Evolutionary conservation across 2,888 invertebrate species (phyloP), one percentile per base, ranked within the genome.

Genomic region (Tineola bisselliella): DNA sequence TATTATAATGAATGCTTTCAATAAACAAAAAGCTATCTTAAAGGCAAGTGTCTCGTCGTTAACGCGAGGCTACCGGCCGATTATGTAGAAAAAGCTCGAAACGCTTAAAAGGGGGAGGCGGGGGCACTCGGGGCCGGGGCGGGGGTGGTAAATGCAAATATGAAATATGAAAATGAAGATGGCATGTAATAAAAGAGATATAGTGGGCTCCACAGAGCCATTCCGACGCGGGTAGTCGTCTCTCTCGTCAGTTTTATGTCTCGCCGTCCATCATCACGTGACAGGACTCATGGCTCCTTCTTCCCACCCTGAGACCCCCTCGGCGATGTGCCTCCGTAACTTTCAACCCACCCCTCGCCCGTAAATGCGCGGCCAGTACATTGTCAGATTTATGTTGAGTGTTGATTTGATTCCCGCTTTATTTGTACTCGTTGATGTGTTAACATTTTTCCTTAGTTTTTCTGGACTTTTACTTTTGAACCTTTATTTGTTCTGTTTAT

Each of bases 121-220:
- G 68, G 68, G 69, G 67, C 65, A 10, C 15, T 18, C 48, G 5
- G 31, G 63, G 52, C 60, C 63, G 68, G 67, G 70, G 66, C 63
- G 68, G 67, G 70, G 66, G 75, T 71, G 79, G 78, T 78, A 79
- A 88, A 88, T 87, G 87, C 87, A 87, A 87, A 87, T 87, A 87
- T 87, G 87, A 87, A 87, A 89, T 89, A 89, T 89, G 89, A 89
- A 89, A 89, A 89, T 89, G 89, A 89, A 89, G 89, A 89, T 89
- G 89, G 88, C 86, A 90, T 90, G 91, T 91, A 91, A 91, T 91
- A 91, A 91, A 91, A 91, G 90, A 91, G 91, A 91, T 91, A 91
- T 91, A 91, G 88, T 89, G 89, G 90, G 89, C 91, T 91, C 91
- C 89, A 89, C 89, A 90, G 91, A 88, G 91, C 91, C 91, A 91